phyloP scores from a whole-genome alignment of 1,140 invertebrate species.

The Calephelis virginiensis region DNA sequence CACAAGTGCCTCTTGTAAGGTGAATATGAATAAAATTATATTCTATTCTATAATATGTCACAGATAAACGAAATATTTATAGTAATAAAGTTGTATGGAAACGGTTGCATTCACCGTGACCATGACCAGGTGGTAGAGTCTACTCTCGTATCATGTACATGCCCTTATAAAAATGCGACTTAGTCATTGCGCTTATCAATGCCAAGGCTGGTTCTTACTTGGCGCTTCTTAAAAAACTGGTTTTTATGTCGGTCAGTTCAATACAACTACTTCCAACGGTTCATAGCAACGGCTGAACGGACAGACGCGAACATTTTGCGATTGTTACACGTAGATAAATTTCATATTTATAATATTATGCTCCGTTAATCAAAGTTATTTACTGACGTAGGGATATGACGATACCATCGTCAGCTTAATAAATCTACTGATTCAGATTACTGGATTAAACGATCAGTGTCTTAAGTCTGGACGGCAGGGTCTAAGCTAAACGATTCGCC shows the following conservation, averaged over 20 bases:
- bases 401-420: too few species aligned
- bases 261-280: slow-evolving; percentile 31
- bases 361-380: background rate
- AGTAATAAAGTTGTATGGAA: background rate
- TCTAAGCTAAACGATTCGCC: too few species aligned
- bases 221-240: slow-evolving; percentile 42
- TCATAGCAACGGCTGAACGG: slow-evolving; percentile 30
- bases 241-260: slow-evolving; percentile 46
- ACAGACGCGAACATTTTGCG: slow-evolving; percentile 6
- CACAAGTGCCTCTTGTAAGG: too few species aligned
- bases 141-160: slow-evolving; percentile 3
- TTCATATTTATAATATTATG: background rate
- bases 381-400: too few species aligned
- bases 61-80: too few species aligned
- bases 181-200: slow-evolving; percentile 58
- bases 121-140: too few species aligned
- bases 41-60: too few species aligned
- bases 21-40: too few species aligned
- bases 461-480: too few species aligned
- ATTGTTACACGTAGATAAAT: background rate
- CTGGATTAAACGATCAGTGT: too few species aligned
- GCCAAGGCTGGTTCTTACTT: slow-evolving; percentile 56
- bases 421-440: too few species aligned
- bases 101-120: background rate
- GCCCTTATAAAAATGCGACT: slow-evolving; percentile 29